A percentile compares a stretch with the other conserved stretches of the same genome.
Conservation (phyloP, 2,797 vertebrate genomes). For the Pangasius macronema region DNA sequence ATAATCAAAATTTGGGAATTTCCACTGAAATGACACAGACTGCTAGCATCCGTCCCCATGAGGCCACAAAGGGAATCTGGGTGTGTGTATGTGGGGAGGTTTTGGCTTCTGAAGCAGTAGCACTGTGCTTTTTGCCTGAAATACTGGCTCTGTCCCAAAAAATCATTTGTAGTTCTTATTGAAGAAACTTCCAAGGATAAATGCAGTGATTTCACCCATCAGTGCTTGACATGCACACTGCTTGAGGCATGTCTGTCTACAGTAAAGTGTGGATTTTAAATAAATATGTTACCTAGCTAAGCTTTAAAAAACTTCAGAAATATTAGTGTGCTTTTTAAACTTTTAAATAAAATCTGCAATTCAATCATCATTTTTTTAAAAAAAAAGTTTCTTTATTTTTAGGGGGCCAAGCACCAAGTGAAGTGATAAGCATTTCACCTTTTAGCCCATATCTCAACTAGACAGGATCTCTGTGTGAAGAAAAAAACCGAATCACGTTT, state of each 20-base stretch:
- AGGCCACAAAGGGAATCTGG: slow-evolving; percentile 22
- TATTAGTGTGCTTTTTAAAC: not conserved
- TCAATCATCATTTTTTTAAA: not conserved
- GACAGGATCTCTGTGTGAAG: too few relatives aligned
- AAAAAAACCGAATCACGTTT: too few relatives aligned
- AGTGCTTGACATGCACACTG: not conserved
- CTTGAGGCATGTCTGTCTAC: not conserved
- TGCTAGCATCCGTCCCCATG: slow-evolving; percentile 29
- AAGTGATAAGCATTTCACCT: not conserved
- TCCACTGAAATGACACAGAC: slow-evolving; percentile 47
- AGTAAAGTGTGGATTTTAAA: not conserved
- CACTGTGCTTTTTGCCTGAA: slow-evolving; percentile 1
- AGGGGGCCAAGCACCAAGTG: not conserved
- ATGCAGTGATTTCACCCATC: slow-evolving; percentile 21
- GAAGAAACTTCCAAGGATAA: not conserved
- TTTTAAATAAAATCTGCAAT: not conserved
- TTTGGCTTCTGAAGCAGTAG: slow-evolving; percentile 27
- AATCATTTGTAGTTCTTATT: not conserved
- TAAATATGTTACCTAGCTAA: not conserved
- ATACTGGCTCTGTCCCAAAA: slow-evolving; percentile 9
- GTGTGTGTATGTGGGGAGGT: slow-evolving; percentile 17
- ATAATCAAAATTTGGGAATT: slow-evolving; percentile 58
- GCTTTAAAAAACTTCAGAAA: not conserved
- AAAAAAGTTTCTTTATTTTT: not conserved
- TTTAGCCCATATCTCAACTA: not conserved